These are phyloP conservation scores for Parambassis ranga DNA, from an alignment of 2,797 vertebrate genomes.

Conservation along the genomic window DNA sequence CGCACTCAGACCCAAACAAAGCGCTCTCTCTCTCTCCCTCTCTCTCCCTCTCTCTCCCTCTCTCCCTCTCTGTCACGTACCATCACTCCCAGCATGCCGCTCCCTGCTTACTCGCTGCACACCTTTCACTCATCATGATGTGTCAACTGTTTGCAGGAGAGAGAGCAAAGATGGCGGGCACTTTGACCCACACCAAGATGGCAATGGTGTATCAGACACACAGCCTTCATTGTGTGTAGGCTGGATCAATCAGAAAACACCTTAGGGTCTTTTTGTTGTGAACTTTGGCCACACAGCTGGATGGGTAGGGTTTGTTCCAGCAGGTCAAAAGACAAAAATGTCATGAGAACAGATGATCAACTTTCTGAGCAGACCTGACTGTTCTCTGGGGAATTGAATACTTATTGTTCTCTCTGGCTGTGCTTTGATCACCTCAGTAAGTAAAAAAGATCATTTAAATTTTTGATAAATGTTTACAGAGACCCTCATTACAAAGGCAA, in stretches of 20 bases:
- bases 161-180: constrained; percentile 55
- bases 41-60: constrained; percentile 18
- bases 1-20: constrained; percentile 69
- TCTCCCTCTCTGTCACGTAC: constrained; percentile 46
- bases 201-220: constrained; percentile 52
- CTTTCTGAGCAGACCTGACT: constrained; percentile 24
- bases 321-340: constrained; percentile 19
- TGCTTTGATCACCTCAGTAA: not conserved
- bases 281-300: constrained; percentile 65
- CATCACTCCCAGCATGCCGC: constrained; percentile 35
- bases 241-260: constrained; percentile 72
- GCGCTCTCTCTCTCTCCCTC: constrained; percentile 38
- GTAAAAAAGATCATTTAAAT: not conserved
- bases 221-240: constrained; percentile 67
- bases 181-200: constrained; percentile 70
- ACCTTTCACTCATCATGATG: constrained; percentile 74
- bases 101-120: constrained; percentile 28
- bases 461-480: too few species aligned
- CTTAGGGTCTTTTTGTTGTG: constrained; percentile 64
- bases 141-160: constrained; percentile 78
- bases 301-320: not conserved
- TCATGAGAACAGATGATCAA: constrained; percentile 14
- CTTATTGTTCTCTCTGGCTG: not conserved
- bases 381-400: not conserved
- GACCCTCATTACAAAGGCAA: too few species aligned